Evolutionary conservation across 2,888 invertebrate genomes (phyloP).

Genomic region (Aplocera efformata): DNA sequence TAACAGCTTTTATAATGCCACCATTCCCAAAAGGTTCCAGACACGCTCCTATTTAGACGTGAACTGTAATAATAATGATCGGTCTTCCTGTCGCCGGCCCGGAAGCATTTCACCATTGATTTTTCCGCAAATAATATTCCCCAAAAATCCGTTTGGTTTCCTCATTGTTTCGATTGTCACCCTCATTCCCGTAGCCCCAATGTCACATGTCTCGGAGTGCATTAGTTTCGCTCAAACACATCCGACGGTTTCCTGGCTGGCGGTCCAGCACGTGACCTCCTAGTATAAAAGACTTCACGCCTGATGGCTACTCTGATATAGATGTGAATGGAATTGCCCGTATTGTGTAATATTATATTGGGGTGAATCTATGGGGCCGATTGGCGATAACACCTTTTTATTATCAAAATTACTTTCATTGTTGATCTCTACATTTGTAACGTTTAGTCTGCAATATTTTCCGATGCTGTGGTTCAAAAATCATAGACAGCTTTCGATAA

Average conservation of each 20-base stretch:
- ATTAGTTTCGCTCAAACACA: slow-evolving; percentile 76
- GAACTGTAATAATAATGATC: slow-evolving; percentile 73
- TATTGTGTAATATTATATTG: slow-evolving; percentile 66
- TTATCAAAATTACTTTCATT: slow-evolving; percentile 25
- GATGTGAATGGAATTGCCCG: slow-evolving; percentile 76
- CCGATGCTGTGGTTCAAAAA: no score
- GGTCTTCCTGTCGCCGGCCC: slow-evolving; percentile 61
- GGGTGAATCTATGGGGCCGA: slow-evolving; percentile 38
- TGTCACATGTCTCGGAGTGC: slow-evolving; percentile 74
- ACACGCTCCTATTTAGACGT: slow-evolving; percentile 58
- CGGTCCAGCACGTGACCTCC: slow-evolving; percentile 69
- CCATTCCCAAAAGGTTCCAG: slow-evolving; percentile 55
- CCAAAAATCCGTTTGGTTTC: slow-evolving; percentile 45
- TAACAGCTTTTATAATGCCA: slow-evolving; percentile 68
- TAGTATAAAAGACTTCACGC: slow-evolving; percentile 77
- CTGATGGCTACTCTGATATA: slow-evolving; percentile 64
- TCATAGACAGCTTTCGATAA: no score
- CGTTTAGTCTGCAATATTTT: slow-evolving; percentile 4
- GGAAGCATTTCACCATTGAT: slow-evolving; percentile 74
- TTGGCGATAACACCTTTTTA: slow-evolving; percentile 32
- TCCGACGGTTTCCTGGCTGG: slow-evolving; percentile 72
- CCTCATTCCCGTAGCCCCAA: slow-evolving; percentile 37
- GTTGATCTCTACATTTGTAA: slow-evolving; percentile 3
- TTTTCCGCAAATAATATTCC: slow-evolving; percentile 76
- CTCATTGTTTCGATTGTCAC: slow-evolving; percentile 44